Base-by-base conservation (phyloP, 2,113 vertebrate species). In the Corythornis vintsioides region DNA sequence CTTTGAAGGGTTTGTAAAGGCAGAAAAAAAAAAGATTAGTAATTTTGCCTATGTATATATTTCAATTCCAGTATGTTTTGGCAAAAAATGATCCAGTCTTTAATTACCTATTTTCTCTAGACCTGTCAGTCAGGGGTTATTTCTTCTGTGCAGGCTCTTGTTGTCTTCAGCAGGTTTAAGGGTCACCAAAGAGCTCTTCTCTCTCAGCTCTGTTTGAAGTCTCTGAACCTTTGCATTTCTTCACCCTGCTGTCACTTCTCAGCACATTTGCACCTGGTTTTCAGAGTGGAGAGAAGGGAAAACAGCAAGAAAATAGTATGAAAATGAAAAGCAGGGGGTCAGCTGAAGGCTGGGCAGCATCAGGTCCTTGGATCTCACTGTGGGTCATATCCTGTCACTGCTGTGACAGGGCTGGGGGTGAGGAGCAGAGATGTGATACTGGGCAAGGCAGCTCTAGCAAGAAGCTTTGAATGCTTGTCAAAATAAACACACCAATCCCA, bases 261-360 rank as follows among this genome's bases (percentile, higher is more conserved):
- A 26, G 3, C 3, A 1, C 0, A 0, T 47, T 65, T 70, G 38
- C 4, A 3, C 40, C 15, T 69, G n/a, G 5, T n/a, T 56, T 31
- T 6, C 48, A 22, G 59, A 35, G 11, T 11, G 40, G 6, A 14
- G 28, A 3, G 9, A 7, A 5, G 7, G 4, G 7, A 31, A 28
- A 24, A 35, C 33, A 16, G 7, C 40, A 12, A 10, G 17, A 64
- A 14, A 12, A 8, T 26, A 38, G 7, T 10, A 0, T 9, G 47
- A 15, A 40, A 61, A 15, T 20, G 3, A 15, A 35, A 35, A 47
- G 63, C 38, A 40, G 21, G 16, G 0, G 5, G 25, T 7, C 13
- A 45, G 43, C 75, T 83, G 83, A 33, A 47, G 42, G 26, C 33
- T 52, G 72, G 17, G 61, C 56, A 33, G 64, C 0, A 0, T 31